Conservation (phyloP, 2,888 invertebrate species). For the Drosophila sordidapex region DNA sequence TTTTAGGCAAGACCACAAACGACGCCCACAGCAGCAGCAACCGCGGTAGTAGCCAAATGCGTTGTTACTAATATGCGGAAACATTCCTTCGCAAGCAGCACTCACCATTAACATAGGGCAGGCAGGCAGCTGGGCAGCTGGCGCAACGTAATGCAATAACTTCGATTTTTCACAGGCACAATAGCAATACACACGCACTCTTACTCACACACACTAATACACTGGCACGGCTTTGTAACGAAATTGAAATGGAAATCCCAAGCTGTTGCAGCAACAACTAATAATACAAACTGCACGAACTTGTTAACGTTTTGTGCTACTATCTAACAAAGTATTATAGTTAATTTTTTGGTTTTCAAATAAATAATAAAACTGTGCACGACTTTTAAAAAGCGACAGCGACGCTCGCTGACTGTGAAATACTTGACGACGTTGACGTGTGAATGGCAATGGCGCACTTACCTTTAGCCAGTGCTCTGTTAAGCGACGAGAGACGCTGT, state of each 20-base stretch:
- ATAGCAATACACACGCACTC: constrained; percentile 36
- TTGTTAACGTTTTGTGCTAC: constrained; percentile 16
- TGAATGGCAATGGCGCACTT: constrained; percentile 38
- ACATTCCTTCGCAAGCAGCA: constrained; percentile 41
- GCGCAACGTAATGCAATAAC: constrained; percentile 76
- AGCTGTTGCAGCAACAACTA: constrained; percentile 35
- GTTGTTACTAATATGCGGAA: constrained; percentile 6
- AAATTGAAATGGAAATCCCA: constrained; percentile 26
- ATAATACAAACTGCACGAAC: constrained; percentile 23
- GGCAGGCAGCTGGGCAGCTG: constrained; percentile 61
- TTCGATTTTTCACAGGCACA: constrained; percentile 77
- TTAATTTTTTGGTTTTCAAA: constrained; percentile 43
- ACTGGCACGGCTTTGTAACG: constrained; percentile 52
- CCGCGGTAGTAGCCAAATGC: constrained; percentile 2
- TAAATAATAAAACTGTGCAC: constrained; percentile 65
- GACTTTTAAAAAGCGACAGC: constrained; percentile 49
- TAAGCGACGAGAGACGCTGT: constrained; percentile 31
- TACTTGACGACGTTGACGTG: constrained; percentile 35
- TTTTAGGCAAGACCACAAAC: constrained; percentile 25
- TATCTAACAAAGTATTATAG: constrained; percentile 20
- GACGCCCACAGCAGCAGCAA: constrained; percentile 37
- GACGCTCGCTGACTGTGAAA: constrained; percentile 59
- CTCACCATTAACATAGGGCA: constrained; percentile 64
- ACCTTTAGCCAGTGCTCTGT: constrained; percentile 14
- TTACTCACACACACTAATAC: constrained; percentile 28